Conservation (phyloP, 1,140 invertebrate genomes). For the Zaprionus capensis region DNA sequence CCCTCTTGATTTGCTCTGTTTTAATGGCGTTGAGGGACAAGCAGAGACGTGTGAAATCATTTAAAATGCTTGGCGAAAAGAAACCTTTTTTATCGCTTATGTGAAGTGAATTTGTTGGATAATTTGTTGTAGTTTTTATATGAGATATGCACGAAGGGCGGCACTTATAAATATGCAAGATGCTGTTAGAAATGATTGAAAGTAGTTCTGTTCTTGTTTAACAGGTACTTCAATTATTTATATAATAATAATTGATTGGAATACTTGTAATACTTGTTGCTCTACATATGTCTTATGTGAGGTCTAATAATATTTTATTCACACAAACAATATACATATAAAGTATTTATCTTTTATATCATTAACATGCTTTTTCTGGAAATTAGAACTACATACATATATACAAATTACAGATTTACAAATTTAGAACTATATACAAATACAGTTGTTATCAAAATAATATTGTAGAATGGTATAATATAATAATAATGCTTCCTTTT, state of each 20-base stretch:
- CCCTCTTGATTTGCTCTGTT: background rate
- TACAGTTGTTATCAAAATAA: too few relatives aligned
- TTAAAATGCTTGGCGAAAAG: slow-evolving; percentile 27
- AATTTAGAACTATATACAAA: too few relatives aligned
- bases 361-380: too few relatives aligned
- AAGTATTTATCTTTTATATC: background rate
- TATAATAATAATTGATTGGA: background rate
- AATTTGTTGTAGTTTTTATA: slow-evolving; percentile 22
- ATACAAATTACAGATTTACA: too few relatives aligned
- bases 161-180: background rate
- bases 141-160: background rate
- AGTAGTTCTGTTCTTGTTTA: background rate
- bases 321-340: background rate
- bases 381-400: too few relatives aligned
- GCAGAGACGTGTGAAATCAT: slow-evolving; percentile 62
- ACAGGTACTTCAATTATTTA: background rate
- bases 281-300: background rate
- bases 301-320: background rate
- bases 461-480: background rate
- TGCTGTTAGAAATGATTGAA: background rate
- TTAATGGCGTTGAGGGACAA: slow-evolving; percentile 26
- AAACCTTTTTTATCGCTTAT: slow-evolving; percentile 18
- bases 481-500: background rate
- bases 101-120: slow-evolving; percentile 40
- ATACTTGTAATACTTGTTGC: background rate